Evolutionary conservation across 2,888 invertebrate species (phyloP).

Genomic region (Maniola hyperantus): DNA sequence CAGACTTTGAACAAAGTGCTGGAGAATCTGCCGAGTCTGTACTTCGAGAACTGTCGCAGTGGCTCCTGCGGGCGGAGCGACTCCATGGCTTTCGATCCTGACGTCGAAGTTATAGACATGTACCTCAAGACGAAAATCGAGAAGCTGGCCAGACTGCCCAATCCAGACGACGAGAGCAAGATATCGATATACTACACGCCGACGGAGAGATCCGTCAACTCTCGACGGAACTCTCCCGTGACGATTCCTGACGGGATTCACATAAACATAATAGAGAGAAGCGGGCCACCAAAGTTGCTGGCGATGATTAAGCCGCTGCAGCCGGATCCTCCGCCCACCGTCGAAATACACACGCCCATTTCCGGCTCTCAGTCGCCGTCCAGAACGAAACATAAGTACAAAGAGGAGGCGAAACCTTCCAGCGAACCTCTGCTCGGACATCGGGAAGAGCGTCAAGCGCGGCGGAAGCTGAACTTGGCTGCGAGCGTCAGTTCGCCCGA

Average conservation of each 20-base stretch:
- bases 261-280: constrained; percentile 83
- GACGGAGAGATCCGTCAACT: constrained; percentile 85
- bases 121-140: constrained; percentile 87
- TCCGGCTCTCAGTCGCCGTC: constrained; percentile 46
- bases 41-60: constrained; percentile 96
- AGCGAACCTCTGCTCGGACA: constrained; percentile 72
- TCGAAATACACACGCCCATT: constrained; percentile 47
- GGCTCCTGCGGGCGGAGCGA: constrained; percentile 90
- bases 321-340: constrained; percentile 50
- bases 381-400: constrained; percentile 34
- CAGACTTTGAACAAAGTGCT: constrained; percentile 96
- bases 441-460: constrained; percentile 35
- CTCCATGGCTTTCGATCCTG: constrained; percentile 87
- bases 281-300: constrained; percentile 59
- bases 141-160: constrained; percentile 80
- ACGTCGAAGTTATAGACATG: constrained; percentile 84
- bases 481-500: constrained; percentile 76
- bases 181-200: constrained; percentile 92
- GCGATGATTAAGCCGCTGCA: constrained; percentile 65
- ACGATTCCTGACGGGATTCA: constrained; percentile 80
- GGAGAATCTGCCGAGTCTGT: constrained; percentile 94
- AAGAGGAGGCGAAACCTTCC: constrained; percentile 59
- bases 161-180: constrained; percentile 85
- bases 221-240: constrained; percentile 70
- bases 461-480: constrained; percentile 50